Conservation (phyloP, 2,888 invertebrate genomes). For the Parnassius smintheus region DNA sequence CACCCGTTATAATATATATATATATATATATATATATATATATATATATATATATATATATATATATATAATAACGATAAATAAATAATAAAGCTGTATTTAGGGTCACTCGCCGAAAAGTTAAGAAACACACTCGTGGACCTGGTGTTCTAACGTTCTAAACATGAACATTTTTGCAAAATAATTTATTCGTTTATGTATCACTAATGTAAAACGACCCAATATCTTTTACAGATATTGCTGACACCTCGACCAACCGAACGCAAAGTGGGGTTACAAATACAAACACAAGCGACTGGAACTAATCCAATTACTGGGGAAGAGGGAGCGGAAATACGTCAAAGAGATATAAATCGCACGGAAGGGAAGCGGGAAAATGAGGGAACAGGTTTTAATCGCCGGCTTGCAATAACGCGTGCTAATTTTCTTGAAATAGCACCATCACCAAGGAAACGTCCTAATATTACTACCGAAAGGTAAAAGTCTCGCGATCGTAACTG, state of each 20-base stretch:
- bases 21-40: no score
- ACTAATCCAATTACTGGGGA: conserved; percentile 10
- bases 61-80: no score
- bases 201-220: not conserved
- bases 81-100: no score
- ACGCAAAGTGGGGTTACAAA: conserved; percentile 16
- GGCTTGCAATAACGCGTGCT: conserved; percentile 35
- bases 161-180: no score
- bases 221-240: conserved; percentile 16
- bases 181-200: no score
- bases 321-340: conserved; percentile 3
- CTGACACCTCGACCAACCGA: conserved; percentile 23
- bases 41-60: no score
- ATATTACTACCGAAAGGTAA: conserved; percentile 44
- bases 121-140: no score
- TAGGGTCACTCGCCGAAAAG: no score
- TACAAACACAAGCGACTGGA: conserved; percentile 20
- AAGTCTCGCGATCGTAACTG: no score
- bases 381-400: conserved; percentile 11
- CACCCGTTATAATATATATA: no score
- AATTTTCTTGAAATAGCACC: conserved; percentile 45
- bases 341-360: conserved; percentile 10
- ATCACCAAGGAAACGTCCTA: conserved; percentile 27
- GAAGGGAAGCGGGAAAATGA: conserved; percentile 20
- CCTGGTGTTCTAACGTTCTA: no score